These are phyloP conservation scores for Darevskia nairensis DNA, from an alignment of 2,797 vertebrate species.

Conservation along the genomic window DNA sequence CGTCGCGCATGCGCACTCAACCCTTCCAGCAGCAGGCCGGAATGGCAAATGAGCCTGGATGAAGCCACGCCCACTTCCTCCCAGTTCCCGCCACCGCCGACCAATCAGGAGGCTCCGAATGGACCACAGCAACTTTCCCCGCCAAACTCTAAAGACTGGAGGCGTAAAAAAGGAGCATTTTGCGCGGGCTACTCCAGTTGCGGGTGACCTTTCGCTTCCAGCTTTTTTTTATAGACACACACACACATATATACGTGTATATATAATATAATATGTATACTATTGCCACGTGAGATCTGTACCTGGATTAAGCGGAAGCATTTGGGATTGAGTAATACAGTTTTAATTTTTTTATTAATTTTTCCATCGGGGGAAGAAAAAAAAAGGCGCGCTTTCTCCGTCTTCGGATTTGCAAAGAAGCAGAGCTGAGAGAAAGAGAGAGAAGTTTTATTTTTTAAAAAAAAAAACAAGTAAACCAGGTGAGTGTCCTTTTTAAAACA, in stretches of 20 bases:
- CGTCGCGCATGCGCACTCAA: neutral
- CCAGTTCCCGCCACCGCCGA: constrained; percentile 70
- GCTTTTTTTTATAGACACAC: neutral
- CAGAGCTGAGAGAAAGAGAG: neutral
- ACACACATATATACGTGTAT: too few relatives aligned
- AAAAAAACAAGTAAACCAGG: neutral
- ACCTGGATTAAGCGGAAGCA: neutral
- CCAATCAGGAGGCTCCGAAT: constrained; percentile 71
- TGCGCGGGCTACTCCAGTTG: neutral
- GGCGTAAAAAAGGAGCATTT: constrained; percentile 30
- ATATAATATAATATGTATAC: too few relatives aligned
- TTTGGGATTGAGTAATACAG: neutral
- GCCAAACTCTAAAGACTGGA: constrained; percentile 74
- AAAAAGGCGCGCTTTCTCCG: constrained; percentile 5
- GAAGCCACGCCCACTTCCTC: constrained; percentile 56
- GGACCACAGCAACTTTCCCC: constrained; percentile 62
- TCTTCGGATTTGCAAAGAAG: neutral
- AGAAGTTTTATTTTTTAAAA: too few relatives aligned
- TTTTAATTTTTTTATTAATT: neutral
- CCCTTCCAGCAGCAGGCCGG: too few relatives aligned
- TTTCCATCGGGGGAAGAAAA: too few relatives aligned
- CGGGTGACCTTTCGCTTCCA: neutral
- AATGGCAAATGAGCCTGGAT: neutral
- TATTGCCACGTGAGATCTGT: neutral
- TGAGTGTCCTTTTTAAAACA: neutral